Evolutionary conservation across 2,888 invertebrate species (phyloP), one percentile per base, ranked within the genome.

Genomic region (Mayetiola destructor): DNA sequence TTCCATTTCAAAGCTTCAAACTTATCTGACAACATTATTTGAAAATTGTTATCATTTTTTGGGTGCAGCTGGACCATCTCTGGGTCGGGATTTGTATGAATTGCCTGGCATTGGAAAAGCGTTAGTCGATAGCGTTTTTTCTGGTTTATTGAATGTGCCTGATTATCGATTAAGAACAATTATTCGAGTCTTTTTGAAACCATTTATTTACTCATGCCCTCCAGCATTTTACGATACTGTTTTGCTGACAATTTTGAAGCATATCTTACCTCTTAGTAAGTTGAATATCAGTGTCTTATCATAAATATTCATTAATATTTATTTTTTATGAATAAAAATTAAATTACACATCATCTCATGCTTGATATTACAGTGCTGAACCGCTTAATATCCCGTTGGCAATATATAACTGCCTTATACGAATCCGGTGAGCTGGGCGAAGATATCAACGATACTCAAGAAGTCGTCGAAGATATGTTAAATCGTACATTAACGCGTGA

Each of bases 41-140:
- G 92, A 93, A 61, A 82, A 81, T 62, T 87, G 89, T 66, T 87
- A 83, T 66, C 85, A 86, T 65, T 77, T 88, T 73, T 76, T 89
- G 66, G 88, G 86, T 23, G 83, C 85, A 35, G 81, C 87, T 42
- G 87, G 88, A 1, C 77, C 80, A 16, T 81, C 85, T 6, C 76
- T 94, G n/a, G 89, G 90, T 0, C 80, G 88, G 63, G 90, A 92
- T 74, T 80, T 94, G 64, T 94, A 89, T 73, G 80, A 80, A 60
- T 76, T 85, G 60, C 79, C 85, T 8, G 84, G 84, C 55, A 78
- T 94, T 56, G 82, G 87, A 36, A 77, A 80, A 60, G 85, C 84
- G 56, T 75, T 94, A 55, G 75, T 82, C 2, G 80, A 80, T 62
- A 84, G 88, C 58, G 63, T 67, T 14, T 72, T 72, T 60, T 65